Evolutionary conservation across 1,140 invertebrate genomes (phyloP).

Genomic region (Aphelenchoides fujianensis): DNA sequence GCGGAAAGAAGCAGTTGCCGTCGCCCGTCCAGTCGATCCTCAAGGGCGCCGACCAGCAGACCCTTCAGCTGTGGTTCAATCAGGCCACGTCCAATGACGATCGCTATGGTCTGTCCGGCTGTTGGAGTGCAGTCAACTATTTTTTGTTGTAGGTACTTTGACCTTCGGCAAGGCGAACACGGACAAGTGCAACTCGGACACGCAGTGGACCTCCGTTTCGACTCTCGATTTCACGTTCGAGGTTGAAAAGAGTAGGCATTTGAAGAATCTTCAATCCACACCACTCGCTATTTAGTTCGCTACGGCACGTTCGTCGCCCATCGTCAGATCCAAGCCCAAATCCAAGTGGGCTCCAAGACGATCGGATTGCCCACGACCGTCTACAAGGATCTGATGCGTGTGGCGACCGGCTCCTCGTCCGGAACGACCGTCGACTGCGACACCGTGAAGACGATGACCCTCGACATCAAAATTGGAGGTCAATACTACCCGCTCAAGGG

Average conservation of each 20-base stretch:
- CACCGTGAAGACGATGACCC: not conserved
- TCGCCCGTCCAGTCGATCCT: conserved; percentile 5
- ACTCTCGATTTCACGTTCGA: not conserved
- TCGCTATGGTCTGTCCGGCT: no score
- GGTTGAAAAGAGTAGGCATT: conserved; percentile 13
- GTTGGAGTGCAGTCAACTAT: no score
- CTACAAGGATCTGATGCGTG: conserved; percentile 9
- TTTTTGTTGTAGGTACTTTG: no score
- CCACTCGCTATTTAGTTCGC: not conserved
- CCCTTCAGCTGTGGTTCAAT: not conserved
- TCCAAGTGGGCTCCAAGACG: not conserved
- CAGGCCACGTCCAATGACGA: conserved; percentile 1
- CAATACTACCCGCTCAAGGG: not conserved
- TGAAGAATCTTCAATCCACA: not conserved
- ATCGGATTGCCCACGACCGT: conserved; percentile 5
- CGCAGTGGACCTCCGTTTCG: not conserved
- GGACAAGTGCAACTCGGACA: conserved; percentile 8
- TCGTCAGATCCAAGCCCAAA: not conserved
- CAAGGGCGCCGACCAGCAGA: not conserved
- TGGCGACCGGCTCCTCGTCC: not conserved
- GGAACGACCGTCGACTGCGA: not conserved
- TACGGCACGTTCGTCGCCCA: not conserved
- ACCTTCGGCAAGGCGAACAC: conserved; percentile 11
- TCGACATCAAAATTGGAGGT: conserved; percentile 3
- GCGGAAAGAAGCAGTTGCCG: not conserved